Base-by-base conservation (phyloP, 2,797 vertebrate species). In the Pteronotus mesoamericanus region DNA sequence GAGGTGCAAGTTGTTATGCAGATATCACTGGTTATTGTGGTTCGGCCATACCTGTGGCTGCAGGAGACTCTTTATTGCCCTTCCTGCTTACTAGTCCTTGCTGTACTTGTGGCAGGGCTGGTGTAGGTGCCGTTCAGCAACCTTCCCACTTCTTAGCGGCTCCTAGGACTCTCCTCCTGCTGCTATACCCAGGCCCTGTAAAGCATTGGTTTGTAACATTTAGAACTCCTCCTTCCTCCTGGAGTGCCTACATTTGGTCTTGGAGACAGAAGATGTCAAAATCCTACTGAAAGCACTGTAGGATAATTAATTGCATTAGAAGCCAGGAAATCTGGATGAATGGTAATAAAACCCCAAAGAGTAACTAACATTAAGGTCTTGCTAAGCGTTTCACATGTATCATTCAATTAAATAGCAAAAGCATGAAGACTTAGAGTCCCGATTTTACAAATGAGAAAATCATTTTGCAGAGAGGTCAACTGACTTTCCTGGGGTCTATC, bases 291-390 rank as follows among this genome's bases (percentile, higher is more conserved):
- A 55, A 32, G 11, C 0, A 8, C 3, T 10, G 2, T 78, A 59
- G 48, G 48, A 88, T n/a, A 85, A 96, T 88, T 51, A 57, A 2
- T 37, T 59, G 7, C 32, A 53, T 71, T 46, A 86, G 88, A 66
- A 87, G 39, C 51, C 55, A 89, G 86, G 68, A 53, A 61, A 44
- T 57, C 51, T 53, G 32, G 66, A 34, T 46, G 66, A 39, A 57
- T 80, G 59, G 12, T 53, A 55, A 37, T 69, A 74, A 78, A 83
- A 77, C 0, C 18, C 3, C 32, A 39, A 57, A 59, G 29, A 29
- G 29, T 44, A 42, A 71, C 21, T 34, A 64, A 84, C 24, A 18
- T 55, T 72, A 80, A 93, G 66, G 37, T 42, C 66, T 92, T 57
- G 5, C n/a, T 91, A 61, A n/a, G 66, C 5, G 24, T 69, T 89